Percentiles rank a stretch among this genome's conserved stretches.
These are phyloP conservation scores for Macquaria ambigua DNA, from an alignment of 2,113 vertebrate species.

Conservation along the genomic window DNA sequence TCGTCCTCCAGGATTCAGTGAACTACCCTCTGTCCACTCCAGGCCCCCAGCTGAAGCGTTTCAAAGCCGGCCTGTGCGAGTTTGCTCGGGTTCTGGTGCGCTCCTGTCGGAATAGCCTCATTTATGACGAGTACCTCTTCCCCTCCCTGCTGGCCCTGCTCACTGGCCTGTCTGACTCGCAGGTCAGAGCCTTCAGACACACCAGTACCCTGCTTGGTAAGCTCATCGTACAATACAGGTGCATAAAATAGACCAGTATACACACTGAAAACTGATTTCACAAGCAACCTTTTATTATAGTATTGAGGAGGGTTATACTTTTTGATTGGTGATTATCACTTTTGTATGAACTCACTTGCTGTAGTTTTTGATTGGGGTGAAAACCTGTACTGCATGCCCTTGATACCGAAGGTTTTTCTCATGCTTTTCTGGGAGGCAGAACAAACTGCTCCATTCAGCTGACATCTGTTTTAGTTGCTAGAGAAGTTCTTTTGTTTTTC, in stretches of 20 bases:
- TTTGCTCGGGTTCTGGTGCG: conserved; percentile 83
- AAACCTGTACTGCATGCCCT: background rate
- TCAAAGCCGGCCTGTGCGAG: conserved; percentile 86
- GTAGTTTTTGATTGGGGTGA: background rate
- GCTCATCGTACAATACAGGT: conserved; percentile 17
- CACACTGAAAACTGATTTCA: background rate
- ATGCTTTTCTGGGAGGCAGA: background rate
- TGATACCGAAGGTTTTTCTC: background rate
- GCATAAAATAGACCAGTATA: background rate
- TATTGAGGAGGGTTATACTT: background rate
- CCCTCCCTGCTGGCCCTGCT: conserved; percentile 87
- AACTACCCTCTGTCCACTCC: conserved; percentile 86
- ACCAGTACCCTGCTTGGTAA: conserved; percentile 92
- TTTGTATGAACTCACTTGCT: background rate
- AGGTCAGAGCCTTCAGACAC: conserved; percentile 93
- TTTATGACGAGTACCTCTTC: conserved; percentile 90
- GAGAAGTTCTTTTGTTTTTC: conserved; percentile 45
- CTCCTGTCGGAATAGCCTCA: conserved; percentile 84
- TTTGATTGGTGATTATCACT: too few species aligned
- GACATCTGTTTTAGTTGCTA: conserved; percentile 27
- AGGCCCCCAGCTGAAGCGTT: conserved; percentile 83
- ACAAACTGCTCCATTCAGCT: conserved; percentile 23
- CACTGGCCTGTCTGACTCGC: conserved; percentile 90
- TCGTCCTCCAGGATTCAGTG: conserved; percentile 82
- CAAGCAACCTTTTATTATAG: background rate